Evolutionary conservation across 2,113 vertebrate genomes (phyloP), one percentile per base, ranked within the genome.

Genomic region (Cariama cristata): DNA sequence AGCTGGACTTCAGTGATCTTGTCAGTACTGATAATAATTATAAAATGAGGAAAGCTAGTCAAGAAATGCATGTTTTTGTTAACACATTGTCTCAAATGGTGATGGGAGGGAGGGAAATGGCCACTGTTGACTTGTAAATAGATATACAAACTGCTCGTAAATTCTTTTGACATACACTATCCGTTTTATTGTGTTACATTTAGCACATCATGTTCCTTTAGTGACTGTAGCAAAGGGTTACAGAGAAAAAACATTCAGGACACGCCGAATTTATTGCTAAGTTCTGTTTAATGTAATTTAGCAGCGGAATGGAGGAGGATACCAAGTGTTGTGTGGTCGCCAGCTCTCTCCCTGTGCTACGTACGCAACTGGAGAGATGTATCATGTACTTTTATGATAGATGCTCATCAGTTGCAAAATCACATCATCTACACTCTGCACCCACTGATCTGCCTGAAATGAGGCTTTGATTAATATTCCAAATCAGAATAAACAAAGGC

Each of bases 381-480:
- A 42, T 59, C 67, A 40, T 24, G 19, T 16, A 67, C 14, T 55
- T 68, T 11, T 35, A 19, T 40, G 62, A 35, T 1, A 68, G 60
- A 75, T 30, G 17, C 69, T 33, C 53, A 47, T 26, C 79, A 42
- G 14, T 1, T 42, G 56, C 52, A 79, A 52, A 86, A 79, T 75
- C 44, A 42, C 21, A 44, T 68, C 8, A 2, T 63, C n/a, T 89
- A n/a, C 2, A 7, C 50, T 40, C 72, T 84, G 35, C 0, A 9
- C 56, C 64, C 73, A 89, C 60, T 52, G 40, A 74, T 64, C 42
- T 84, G 80, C 38, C 56, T 1, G 1, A 84, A 53, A 15, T 2
- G 10, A 91, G n/a, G 21, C 42, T 91, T 84, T 94, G 68, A 74
- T 86, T 77, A 89, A 71, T 84, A 84, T 77, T 74, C 60, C 28